Evolutionary conservation across 2,797 vertebrate species (phyloP).

Genomic region (Aplochiton taeniatus): DNA sequence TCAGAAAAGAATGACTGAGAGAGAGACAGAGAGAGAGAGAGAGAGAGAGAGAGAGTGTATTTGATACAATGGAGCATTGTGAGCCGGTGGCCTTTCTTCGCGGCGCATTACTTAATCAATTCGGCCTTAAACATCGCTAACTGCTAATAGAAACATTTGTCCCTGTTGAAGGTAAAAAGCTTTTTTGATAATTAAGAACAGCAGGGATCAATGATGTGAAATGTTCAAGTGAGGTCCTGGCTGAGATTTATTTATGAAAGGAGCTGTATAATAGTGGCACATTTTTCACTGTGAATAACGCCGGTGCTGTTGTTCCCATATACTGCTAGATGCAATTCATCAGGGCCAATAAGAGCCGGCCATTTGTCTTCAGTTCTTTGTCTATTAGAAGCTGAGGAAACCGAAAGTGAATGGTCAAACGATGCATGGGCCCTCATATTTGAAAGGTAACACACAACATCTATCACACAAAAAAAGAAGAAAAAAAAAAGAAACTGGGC

Average conservation of each 20-base stretch:
- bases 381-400: conserved; percentile 73
- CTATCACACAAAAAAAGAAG: too few species aligned
- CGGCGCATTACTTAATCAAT: conserved; percentile 46
- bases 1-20: not conserved
- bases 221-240: conserved; percentile 50
- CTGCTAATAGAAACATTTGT: conserved; percentile 54
- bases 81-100: conserved; percentile 33
- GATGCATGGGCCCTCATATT: conserved; percentile 47
- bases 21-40: not conserved
- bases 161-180: conserved; percentile 53
- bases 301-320: conserved; percentile 62
- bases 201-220: conserved; percentile 62
- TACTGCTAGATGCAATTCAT: conserved; percentile 66
- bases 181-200: conserved; percentile 68
- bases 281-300: conserved; percentile 68
- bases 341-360: conserved; percentile 59
- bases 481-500: too few species aligned
- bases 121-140: conserved; percentile 39
- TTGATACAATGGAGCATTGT: conserved; percentile 27
- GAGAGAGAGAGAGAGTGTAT: conserved; percentile 7
- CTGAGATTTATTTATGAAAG: conserved; percentile 69
- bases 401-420: conserved; percentile 59
- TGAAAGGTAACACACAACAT: conserved; percentile 55
- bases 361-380: conserved; percentile 72
- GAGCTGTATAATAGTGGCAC: conserved; percentile 48